Base-by-base conservation (phyloP, 2,888 invertebrate genomes). In the Scotopteryx bipunctaria region DNA sequence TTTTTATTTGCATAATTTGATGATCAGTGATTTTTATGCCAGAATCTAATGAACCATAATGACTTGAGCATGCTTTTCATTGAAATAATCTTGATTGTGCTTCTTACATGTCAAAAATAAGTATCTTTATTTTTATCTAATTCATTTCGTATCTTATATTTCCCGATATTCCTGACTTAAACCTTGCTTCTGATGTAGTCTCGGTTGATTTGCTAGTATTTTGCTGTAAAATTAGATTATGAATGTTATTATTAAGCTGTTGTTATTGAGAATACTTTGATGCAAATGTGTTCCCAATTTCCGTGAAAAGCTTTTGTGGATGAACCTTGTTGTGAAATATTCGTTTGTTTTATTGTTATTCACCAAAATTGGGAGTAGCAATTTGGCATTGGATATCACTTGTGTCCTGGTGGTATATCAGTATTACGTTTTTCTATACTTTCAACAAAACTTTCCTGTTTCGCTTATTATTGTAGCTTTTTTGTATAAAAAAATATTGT, bases 401-500 rank as follows among this genome's bases (percentile, higher is more conserved):
- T 55, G 54, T 59, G 47, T 63, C 61, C 59, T 64, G 54, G n/a
- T n/a, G n/a, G 54, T 60, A 55, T 59, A 69, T 71, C 73, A 73
- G 71, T 75, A 76, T 75, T 75, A 75, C 57, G 59, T 65, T 73
- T 77, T 51, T 55, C 75, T 76, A 66, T 75, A 74, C 76, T 80
- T 75, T 76, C 77, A 75, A 79, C 78, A 76, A 76, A 67, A 58
- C 52, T 63, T 66, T 66, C 67, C 69, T 36, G 60, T 58, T 68
- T 70, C 70, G 70, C 71, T 76, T 77, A 73, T 67, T 66, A 69
- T 59, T 55, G 68, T 76, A 71, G 70, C 69, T 76, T 76, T 74
- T 67, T 60, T 55, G 35, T 53, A 50, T 29, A 64, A 69, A 69
- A 74, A 70, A 73, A 76, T 78, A 79, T 79, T 77, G 76, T 81